A percentile compares a stretch with the other conserved stretches of the same genome.
phyloP scores from a whole-genome alignment of 2,888 invertebrate species.

The Bombylius discolor region DNA sequence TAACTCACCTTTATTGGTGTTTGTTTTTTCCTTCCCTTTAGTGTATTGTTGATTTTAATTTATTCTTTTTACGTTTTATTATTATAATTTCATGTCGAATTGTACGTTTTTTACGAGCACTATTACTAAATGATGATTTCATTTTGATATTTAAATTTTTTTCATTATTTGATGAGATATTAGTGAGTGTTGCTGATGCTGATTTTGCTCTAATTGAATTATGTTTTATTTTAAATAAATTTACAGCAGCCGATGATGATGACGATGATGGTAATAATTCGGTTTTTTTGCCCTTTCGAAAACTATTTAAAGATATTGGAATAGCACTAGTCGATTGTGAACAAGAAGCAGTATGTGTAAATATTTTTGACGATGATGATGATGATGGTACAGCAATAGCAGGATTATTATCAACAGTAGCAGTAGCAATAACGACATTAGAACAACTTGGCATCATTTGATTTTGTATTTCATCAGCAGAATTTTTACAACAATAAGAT shows the following conservation, averaged over 20 bases:
- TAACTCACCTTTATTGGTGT: too few species aligned
- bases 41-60: slow-evolving; percentile 1
- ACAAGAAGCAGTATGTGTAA: background rate
- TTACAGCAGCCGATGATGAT: background rate
- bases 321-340: background rate
- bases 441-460: background rate
- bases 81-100: slow-evolving; percentile 8
- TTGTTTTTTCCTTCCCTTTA: background rate
- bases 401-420: background rate
- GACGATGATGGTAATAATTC: background rate
- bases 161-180: slow-evolving; percentile 5
- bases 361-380: too few species aligned
- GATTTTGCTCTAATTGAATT: background rate
- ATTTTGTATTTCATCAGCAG: too few species aligned
- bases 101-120: slow-evolving; percentile 9
- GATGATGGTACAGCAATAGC: background rate
- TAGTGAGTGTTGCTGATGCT: background rate
- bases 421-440: background rate
- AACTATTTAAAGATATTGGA: background rate
- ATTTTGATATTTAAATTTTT: slow-evolving; percentile 1
- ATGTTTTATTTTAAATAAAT: background rate
- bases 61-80: slow-evolving; percentile 11
- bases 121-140: slow-evolving; percentile 8
- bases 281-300: background rate
- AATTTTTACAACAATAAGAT: background rate